Evolutionary conservation across 1,140 invertebrate genomes (phyloP), one percentile per base, ranked within the genome.

Genomic region (Drosophila ficusphila): DNA sequence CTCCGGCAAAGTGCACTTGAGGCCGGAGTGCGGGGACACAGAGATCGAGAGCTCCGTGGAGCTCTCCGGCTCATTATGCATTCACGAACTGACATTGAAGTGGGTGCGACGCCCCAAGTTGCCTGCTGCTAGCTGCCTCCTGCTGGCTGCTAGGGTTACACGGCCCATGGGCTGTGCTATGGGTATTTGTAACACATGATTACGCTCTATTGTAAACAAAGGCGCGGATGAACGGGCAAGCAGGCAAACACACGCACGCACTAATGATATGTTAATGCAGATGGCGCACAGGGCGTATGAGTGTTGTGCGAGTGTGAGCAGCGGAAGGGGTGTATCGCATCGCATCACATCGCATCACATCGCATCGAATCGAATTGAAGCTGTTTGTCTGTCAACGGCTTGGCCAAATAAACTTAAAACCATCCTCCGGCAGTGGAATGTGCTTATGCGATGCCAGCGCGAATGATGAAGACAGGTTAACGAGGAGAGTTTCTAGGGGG

Each of bases 151-250:
- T 79, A 77, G 82, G 76, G 81, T 86, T 86, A 86, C 62, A 70
- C 62, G 58, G 81, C 81, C 81, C 72, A 76, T 79, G 68, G 72
- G 56, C 77, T 47, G 70, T 86, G 81, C 88, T 88, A 81, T 86
- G 88, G 82, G 81, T 86, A 86, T 86, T 86, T 81, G 81, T 86
- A 86, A 88, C 81, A 86, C 81, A 86, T 86, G 82, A 86, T 86
- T 86, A 86, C 81, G 76, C 72, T 86, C 61, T 75, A 77, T 77
- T 86, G 82, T 86, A 86, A 86, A 86, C 81, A 86, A 86, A 83
- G 67, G 82, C 82, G 18, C 21, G 73, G 56, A 82, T 82, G 82
- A 82, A 86, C 81, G 79, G 74, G 33, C 75, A 83, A 75, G 75
- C 81, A 85, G 74, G 33, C 75, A 83, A 75, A 79, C 75, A 69